phyloP scores from a whole-genome alignment of 2,888 invertebrate genomes.

The Cryptocheilus praepositus region DNA sequence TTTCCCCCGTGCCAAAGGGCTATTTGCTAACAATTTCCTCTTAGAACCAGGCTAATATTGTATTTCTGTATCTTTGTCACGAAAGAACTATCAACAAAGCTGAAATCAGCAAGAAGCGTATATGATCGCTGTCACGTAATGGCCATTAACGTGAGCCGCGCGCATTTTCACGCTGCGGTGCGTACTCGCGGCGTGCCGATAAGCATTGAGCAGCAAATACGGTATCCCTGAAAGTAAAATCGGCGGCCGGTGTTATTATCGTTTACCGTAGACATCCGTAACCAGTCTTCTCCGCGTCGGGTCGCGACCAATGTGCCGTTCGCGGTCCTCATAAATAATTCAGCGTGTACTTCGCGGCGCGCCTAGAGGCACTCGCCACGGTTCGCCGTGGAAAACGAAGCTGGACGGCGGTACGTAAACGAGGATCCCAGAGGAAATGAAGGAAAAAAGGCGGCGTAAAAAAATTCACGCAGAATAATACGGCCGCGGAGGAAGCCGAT shows the following conservation, averaged over 20 bases:
- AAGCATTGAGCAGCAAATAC: neutral
- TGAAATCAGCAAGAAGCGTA: too few relatives aligned
- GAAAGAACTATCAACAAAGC: too few relatives aligned
- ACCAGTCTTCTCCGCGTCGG: too few relatives aligned
- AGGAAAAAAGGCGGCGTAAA: conserved; percentile 13
- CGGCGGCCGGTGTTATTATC: conserved; percentile 13
- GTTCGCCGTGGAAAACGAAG: conserved; percentile 41
- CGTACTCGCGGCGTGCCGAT: too few relatives aligned
- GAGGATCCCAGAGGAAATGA: conserved; percentile 16
- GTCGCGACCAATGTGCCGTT: conserved; percentile 10
- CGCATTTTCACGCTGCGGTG: too few relatives aligned
- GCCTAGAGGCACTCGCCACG: conserved; percentile 29
- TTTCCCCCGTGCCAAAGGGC: too few relatives aligned
- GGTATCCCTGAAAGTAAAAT: neutral
- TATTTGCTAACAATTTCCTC: too few relatives aligned
- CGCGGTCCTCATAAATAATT: conserved; percentile 45
- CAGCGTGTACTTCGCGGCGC: conserved; percentile 32
- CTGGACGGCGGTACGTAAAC: conserved; percentile 36
- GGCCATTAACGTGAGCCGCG: too few relatives aligned
- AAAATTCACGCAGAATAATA: conserved; percentile 38
- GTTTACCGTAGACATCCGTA: conserved; percentile 10
- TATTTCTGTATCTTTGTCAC: too few relatives aligned
- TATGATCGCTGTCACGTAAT: too few relatives aligned
- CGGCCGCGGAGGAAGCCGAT: too few relatives aligned
- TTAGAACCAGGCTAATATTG: too few relatives aligned